phyloP scores from a whole-genome alignment of 2,888 invertebrate species.

The Leuctra nigra region DNA sequence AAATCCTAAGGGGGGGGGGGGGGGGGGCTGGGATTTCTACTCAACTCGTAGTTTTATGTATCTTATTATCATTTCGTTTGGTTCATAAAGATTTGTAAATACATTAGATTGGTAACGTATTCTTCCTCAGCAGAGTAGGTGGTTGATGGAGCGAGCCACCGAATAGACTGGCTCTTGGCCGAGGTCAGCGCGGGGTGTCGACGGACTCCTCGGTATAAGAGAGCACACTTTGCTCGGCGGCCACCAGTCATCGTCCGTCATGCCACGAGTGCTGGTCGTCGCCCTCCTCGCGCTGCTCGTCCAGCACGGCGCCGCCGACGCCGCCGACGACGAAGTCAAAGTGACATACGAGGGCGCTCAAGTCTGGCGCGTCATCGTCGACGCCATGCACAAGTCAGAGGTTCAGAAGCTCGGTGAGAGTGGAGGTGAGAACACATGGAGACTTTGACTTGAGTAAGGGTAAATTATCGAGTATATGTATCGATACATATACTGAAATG shows the following conservation, averaged over 20 bases:
- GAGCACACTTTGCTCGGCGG: neutral
- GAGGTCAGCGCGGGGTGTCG: neutral
- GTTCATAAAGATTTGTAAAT: too few relatives aligned
- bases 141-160: too few relatives aligned
- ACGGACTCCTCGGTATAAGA: neutral
- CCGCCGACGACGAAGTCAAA: slow-evolving; percentile 22
- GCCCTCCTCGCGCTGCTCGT: neutral
- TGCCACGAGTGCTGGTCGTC: slow-evolving; percentile 3
- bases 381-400: slow-evolving; percentile 45
- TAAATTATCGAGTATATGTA: too few relatives aligned
- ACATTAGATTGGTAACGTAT: too few relatives aligned
- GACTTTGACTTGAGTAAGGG: too few relatives aligned
- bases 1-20: too few relatives aligned
- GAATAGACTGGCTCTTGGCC: neutral
- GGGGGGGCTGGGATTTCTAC: too few relatives aligned
- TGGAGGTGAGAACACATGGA: slow-evolving; percentile 44
- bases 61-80: too few relatives aligned
- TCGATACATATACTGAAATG: too few relatives aligned
- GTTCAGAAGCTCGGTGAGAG: slow-evolving; percentile 48
- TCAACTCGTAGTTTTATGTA: too few relatives aligned
- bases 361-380: slow-evolving; percentile 60
- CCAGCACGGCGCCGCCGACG: slow-evolving; percentile 9
- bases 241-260: neutral
- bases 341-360: slow-evolving; percentile 70
- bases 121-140: too few relatives aligned